phyloP scores from a whole-genome alignment of 2,113 vertebrate genomes.

The Proteles cristata region DNA sequence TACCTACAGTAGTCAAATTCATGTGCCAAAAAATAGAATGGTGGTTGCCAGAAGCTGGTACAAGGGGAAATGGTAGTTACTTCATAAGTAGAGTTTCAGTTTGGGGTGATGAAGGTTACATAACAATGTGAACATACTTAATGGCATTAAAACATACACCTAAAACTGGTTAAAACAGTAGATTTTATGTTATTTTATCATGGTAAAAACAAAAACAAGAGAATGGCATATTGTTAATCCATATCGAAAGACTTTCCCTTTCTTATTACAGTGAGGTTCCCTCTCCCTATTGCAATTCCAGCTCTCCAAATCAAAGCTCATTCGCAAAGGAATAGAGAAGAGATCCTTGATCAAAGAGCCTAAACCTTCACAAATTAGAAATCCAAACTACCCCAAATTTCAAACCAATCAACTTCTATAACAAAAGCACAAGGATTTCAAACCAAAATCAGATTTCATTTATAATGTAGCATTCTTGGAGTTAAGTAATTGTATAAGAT shows the following conservation, averaged over 20 bases:
- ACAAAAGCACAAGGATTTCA: slow-evolving; percentile 8
- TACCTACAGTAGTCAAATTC: background rate
- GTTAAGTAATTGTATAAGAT: background rate
- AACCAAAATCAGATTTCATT: slow-evolving; percentile 49
- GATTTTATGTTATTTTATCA: background rate
- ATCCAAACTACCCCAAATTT: background rate
- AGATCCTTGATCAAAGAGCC: background rate
- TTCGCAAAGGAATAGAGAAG: background rate
- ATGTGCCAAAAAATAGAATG: background rate
- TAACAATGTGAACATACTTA: background rate
- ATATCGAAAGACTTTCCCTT: background rate
- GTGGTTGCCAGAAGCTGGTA: background rate
- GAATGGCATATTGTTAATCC: background rate
- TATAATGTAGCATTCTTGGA: background rate
- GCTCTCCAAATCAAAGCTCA: background rate
- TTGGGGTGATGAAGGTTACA: background rate
- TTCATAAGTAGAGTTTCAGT: background rate
- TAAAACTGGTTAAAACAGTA: background rate
- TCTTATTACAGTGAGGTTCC: background rate
- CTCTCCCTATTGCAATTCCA: background rate
- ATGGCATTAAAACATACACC: background rate
- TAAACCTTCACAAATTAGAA: slow-evolving; percentile 27
- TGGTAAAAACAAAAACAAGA: background rate
- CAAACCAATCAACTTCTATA: background rate
- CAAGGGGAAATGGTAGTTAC: background rate